phyloP scores from a whole-genome alignment of 30 jellyfish, hydroid and myxozoan genomes.

The Aurelia aurita region DNA sequence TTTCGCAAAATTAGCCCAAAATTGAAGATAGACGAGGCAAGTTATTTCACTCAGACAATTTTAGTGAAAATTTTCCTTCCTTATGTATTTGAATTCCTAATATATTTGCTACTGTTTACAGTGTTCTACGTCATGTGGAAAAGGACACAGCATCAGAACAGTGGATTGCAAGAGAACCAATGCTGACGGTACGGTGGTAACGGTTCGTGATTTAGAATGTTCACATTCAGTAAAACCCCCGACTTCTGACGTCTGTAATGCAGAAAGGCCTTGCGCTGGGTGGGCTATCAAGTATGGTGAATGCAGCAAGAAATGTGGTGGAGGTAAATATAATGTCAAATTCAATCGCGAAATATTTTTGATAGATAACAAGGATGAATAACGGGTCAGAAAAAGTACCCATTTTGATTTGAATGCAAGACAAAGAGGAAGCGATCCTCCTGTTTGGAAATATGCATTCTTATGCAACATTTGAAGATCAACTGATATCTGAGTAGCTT shows the following conservation, averaged over 20 bases:
- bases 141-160: constrained; percentile 67
- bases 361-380: no score
- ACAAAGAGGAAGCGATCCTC: no score
- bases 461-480: no score
- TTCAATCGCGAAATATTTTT: no score
- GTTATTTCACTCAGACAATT: not conserved
- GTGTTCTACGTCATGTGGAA: constrained; percentile 87
- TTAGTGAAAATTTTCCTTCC: not conserved
- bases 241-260: constrained; percentile 63
- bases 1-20: no score
- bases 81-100: not conserved
- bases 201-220: constrained; percentile 67
- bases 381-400: no score
- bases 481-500: no score
- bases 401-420: no score
- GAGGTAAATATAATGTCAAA: constrained; percentile 44
- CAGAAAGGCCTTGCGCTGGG: constrained; percentile 76
- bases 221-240: constrained; percentile 34
- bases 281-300: constrained; percentile 64
- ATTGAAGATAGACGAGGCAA: no score
- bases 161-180: constrained; percentile 60
- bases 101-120: not conserved
- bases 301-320: constrained; percentile 87
- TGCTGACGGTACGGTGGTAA: constrained; percentile 64
- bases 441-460: no score